Conservation (phyloP, 1,140 invertebrate genomes). For the Bombus confusus region DNA sequence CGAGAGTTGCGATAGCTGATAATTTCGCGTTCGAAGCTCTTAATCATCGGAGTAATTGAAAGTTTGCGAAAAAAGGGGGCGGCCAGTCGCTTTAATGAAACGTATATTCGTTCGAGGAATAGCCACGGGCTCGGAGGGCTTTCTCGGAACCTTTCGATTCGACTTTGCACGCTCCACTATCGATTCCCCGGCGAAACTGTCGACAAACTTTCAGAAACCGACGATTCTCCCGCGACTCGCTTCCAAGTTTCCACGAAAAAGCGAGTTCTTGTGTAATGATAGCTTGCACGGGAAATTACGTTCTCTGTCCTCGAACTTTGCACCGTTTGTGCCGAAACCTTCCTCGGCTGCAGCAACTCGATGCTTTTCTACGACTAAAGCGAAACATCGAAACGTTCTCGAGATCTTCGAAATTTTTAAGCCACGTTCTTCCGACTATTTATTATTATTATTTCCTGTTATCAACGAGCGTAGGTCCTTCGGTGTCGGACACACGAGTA, state of each 20-base stretch:
- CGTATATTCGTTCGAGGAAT: neutral
- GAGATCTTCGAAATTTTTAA: no score
- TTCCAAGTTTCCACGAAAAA: slow-evolving; percentile 32
- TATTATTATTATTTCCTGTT: no score
- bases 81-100: slow-evolving; percentile 1
- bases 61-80: neutral
- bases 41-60: slow-evolving; percentile 17
- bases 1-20: neutral
- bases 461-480: no score
- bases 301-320: neutral
- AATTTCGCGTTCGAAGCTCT: neutral
- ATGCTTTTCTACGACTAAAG: neutral
- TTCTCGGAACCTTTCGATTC: neutral
- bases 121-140: no score
- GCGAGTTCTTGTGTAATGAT: slow-evolving; percentile 27
- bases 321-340: neutral
- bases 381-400: neutral
- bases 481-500: no score
- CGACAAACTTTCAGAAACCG: slow-evolving; percentile 25
- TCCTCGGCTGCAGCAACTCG: neutral
- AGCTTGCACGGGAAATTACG: slow-evolving; percentile 35
- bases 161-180: neutral
- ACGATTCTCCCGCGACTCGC: neutral
- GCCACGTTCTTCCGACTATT: no score
- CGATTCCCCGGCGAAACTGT: slow-evolving; percentile 5